Evolutionary conservation across 2,888 invertebrate species (phyloP), one percentile per base, ranked within the genome.

Genomic region (Panzeria rudis): DNA sequence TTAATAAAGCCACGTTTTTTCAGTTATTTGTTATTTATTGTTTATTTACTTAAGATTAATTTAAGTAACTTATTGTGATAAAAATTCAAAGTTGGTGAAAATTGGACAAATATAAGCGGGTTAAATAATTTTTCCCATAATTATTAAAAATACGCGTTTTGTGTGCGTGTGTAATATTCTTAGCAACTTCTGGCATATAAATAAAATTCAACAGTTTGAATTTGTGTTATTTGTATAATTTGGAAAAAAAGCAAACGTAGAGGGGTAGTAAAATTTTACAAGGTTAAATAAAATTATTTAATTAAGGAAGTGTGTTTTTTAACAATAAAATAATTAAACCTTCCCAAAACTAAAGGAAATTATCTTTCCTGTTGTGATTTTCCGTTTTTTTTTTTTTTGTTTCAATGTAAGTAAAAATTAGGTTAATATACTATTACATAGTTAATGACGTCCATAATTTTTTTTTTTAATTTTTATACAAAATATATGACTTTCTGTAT

Each of bases 1-100:
- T 76, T 41, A 15, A 13, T 47, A 20, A 50, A 73, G 20, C 17
- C 52, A 62, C 41, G 15, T 68, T 73, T 72, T 84, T 68, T 41
- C 66, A 29, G 17, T 38, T 35, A 41, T 75, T 44, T 64, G 35
- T 66, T 79, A n/a, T 75, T 35, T 52, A 11, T 52, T 38, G 0
- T 54, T 61, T 75, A 61, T 77, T 73, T 71, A 75, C 71, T 72
- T 83, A 83, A 81, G 54, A 54, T 80, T 81, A 71, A 83, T 72
- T 80, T 79, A 86, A 87, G 88, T 88, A 90, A 88, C 82, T 86
- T 78, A 86, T 89, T 90, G 88, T 89, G 88, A 89, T 90, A 88
- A 38, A 79, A 44, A 79, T 71, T 17, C 11, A 84, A 87, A n/a
- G n/a, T 87, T 88, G 71, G 83, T 8, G 3, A 25, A 41, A 23